A percentile compares a stretch with the other conserved stretches of the same genome.
Evolutionary conservation across 2,888 invertebrate species (phyloP).

Genomic region (Drosophila bunnanda): DNA sequence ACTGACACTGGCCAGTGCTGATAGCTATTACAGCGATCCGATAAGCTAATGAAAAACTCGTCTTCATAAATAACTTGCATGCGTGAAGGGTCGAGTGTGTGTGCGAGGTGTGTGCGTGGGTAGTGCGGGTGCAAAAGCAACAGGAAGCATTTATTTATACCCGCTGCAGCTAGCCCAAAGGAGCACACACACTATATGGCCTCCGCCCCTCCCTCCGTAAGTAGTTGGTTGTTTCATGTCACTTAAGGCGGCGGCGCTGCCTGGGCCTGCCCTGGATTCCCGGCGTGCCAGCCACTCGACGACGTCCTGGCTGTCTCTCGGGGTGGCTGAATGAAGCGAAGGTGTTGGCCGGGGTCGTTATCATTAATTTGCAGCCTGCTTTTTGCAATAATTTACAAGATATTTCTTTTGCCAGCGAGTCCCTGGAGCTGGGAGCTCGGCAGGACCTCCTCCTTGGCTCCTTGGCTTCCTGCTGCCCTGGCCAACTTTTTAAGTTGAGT

Average conservation of each 20-base stretch:
- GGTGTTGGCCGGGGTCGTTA: conserved; percentile 58
- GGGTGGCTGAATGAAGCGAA: conserved; percentile 16
- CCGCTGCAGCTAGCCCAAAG: conserved; percentile 7
- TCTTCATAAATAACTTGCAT: conserved; percentile 59
- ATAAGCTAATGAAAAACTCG: conserved; percentile 64
- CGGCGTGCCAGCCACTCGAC: conserved; percentile 13
- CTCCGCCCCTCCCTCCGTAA: background rate
- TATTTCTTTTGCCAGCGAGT: conserved; percentile 49
- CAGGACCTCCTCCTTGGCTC: too few relatives aligned
- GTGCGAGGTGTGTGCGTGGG: conserved; percentile 1
- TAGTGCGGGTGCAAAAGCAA: conserved; percentile 19
- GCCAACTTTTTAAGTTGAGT: conserved; percentile 59
- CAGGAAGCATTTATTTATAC: conserved; percentile 34
- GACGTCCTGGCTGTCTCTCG: conserved; percentile 4
- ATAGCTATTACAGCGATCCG: conserved; percentile 56
- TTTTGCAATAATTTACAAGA: conserved; percentile 73
- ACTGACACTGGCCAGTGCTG: conserved; percentile 13
- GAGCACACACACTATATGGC: background rate
- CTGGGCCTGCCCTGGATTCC: conserved; percentile 9
- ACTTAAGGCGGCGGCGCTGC: conserved; percentile 23
- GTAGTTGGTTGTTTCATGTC: conserved; percentile 54
- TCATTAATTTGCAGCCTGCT: conserved; percentile 76
- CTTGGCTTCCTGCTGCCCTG: conserved; percentile 38
- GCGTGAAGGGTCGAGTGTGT: conserved; percentile 9
- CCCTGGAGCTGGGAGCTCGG: background rate